phyloP scores from a whole-genome alignment of 1,140 invertebrate species.

The Centruroides vittatus region DNA sequence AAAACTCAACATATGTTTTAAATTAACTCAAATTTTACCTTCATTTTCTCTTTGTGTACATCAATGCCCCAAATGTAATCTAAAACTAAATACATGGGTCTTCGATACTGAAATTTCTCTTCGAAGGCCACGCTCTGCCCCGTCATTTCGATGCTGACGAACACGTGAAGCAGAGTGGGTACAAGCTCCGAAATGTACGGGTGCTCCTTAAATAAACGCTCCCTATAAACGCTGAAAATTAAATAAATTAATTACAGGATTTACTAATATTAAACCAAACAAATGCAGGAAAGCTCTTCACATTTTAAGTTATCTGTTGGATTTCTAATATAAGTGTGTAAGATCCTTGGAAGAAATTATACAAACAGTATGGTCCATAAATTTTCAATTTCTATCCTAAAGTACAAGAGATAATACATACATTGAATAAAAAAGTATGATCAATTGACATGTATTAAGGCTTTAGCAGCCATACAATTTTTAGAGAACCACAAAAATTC shows the following conservation, averaged over 20 bases:
- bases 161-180: constrained; percentile 65
- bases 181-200: constrained; percentile 54
- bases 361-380: no score
- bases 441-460: no score
- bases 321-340: no score
- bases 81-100: constrained; percentile 88
- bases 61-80: constrained; percentile 76
- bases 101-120: constrained; percentile 91
- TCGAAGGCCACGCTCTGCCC: constrained; percentile 91
- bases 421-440: no score
- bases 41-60: constrained; percentile 56
- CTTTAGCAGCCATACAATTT: no score
- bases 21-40: constrained; percentile 31
- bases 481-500: no score
- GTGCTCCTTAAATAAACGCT: constrained; percentile 63
- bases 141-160: constrained; percentile 94
- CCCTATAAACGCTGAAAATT: constrained; percentile 34
- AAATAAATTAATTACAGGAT: not conserved
- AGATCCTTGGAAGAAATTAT: no score
- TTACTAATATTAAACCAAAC: no score
- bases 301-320: no score
- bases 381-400: no score
- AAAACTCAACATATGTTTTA: not conserved
- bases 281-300: no score
- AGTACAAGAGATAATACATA: no score